Percentiles rank a stretch among this genome's conserved stretches.
phyloP scores from a whole-genome alignment of 2,113 vertebrate genomes.

The Tychaedon coryphoeus region DNA sequence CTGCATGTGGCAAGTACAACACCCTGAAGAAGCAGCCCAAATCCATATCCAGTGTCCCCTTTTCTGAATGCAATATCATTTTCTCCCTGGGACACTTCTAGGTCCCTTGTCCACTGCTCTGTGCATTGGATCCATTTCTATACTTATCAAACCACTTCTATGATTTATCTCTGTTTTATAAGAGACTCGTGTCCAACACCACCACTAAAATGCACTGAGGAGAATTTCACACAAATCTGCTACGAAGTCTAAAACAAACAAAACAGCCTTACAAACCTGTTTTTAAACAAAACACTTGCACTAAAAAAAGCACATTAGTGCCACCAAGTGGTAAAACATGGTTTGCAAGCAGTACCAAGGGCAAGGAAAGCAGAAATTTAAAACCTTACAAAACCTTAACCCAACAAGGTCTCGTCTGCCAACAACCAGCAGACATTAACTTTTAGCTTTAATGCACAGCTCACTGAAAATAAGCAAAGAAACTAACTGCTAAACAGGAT shows the following conservation, averaged over 20 bases:
- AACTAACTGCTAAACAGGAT: neutral
- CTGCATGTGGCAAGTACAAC: neutral
- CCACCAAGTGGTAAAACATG: conserved; percentile 8
- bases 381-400: neutral
- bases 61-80: neutral
- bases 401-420: neutral
- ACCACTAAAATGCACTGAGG: neutral
- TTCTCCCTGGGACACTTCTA: neutral
- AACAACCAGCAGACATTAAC: neutral
- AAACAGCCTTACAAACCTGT: neutral
- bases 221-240: neutral
- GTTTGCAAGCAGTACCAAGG: neutral
- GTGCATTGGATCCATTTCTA: neutral
- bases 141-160: neutral
- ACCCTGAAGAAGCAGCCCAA: neutral
- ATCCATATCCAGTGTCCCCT: neutral
- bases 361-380: neutral
- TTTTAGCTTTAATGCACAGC: neutral
- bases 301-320: neutral
- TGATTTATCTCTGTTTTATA: neutral
- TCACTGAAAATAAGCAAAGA: neutral
- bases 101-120: neutral
- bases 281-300: neutral
- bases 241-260: neutral
- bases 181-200: neutral